phyloP scores from a whole-genome alignment of 2,888 invertebrate genomes.

The Hirtodrosophila confusa region DNA sequence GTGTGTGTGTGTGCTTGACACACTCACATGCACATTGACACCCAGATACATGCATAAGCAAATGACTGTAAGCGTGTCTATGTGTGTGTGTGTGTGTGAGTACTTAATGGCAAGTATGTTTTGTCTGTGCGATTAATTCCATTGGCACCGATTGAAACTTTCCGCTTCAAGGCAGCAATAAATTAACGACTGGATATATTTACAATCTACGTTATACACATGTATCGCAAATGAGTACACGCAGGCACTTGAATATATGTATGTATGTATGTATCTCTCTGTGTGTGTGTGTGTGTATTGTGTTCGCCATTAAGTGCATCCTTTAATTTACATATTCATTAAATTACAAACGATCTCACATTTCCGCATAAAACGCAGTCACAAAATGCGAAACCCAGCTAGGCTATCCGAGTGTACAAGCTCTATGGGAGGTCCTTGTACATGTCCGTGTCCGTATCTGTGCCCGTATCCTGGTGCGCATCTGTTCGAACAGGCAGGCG shows the following conservation, averaged over 20 bases:
- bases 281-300: slow-evolving; percentile 18
- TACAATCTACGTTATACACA: slow-evolving; percentile 20
- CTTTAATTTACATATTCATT: slow-evolving; percentile 79
- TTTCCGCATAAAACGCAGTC: slow-evolving; percentile 57
- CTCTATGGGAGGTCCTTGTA: slow-evolving; percentile 20
- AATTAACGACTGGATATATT: slow-evolving; percentile 64
- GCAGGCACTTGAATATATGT: slow-evolving; percentile 7
- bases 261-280: slow-evolving; percentile 9
- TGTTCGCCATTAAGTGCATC: slow-evolving; percentile 69
- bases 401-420: not conserved
- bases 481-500: slow-evolving; percentile 29
- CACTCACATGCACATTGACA: slow-evolving; percentile 30
- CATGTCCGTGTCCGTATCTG: slow-evolving; percentile 22
- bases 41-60: slow-evolving; percentile 62
- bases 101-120: slow-evolving; percentile 58
- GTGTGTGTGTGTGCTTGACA: slow-evolving; percentile 45
- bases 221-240: slow-evolving; percentile 38
- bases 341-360: slow-evolving; percentile 69
- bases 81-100: slow-evolving; percentile 27
- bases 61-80: slow-evolving; percentile 1
- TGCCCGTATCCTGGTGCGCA: slow-evolving; percentile 35
- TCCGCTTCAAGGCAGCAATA: slow-evolving; percentile 74
- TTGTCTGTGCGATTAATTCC: slow-evolving; percentile 72
- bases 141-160: slow-evolving; percentile 79
- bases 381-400: slow-evolving; percentile 27